Base-by-base conservation (phyloP, 2,888 invertebrate species). In the Nipponacmea schrenckii region DNA sequence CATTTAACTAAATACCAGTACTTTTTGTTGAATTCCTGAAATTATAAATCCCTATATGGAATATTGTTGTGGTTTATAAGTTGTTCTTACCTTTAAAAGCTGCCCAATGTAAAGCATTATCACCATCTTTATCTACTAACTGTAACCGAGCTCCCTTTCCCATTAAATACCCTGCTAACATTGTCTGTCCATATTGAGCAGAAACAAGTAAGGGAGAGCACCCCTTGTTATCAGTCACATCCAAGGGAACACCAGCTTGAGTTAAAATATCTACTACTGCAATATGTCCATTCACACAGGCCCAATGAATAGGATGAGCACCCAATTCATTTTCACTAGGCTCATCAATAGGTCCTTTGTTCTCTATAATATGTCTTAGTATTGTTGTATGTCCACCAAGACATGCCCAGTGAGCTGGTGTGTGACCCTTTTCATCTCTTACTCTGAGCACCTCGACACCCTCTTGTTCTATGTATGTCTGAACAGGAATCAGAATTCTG, bases 81-180 rank as follows among this genome's bases (percentile, higher is more conserved):
- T 31, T 31, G 7, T 31, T 2, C 69, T 68, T 78, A 89, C 91
- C 96, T 89, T 96, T 96, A 88, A 96, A 96, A 0, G 96, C 95
- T 0, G 96, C 96, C 96, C 96, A 97, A 85, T 97, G 96, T 45
- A 96, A 90, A 0, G 96, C 96, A 0, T 95, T 95, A 84, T 97
- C 96, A 0, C 96, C 96, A 85, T 97, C 96, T 80, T 95, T 95
- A 83, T 97, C 96, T 0, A 94, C 94, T 65, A 95, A 91, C 84
- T 95, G 93, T 78, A 95, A 94, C 0, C 94, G 91, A 0, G 96
- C 96, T 3, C 95, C 96, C 93, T 94, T 95, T 44, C 96, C 96
- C 68, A 97, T 91, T 0, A 97, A 90, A 88, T 95, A 96, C 0
- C 96, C 96, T 0, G 96, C 96, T 0, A 96, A 94, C 14, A 95